Base-by-base conservation (phyloP, 2,113 vertebrate genomes). In the Rhea americana region DNA sequence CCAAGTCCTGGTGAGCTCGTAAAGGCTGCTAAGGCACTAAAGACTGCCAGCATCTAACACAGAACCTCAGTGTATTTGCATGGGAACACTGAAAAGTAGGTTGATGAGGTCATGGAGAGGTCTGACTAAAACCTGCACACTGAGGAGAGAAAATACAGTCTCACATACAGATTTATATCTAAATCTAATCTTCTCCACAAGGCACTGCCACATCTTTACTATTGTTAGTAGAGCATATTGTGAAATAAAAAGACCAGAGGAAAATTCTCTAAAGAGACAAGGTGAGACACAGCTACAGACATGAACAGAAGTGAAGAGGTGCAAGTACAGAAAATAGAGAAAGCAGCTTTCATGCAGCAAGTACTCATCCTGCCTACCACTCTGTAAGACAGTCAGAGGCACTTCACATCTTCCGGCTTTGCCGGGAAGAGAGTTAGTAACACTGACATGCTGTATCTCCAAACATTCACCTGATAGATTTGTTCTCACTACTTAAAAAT, bases 401-500 rank as follows among this genome's bases (percentile, higher is more conserved):
- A 9, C 32, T 32, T 32, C 32, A 18, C 58, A 26, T 43, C 18
- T 28, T 30, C 18, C 13, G 26, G 66, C 63, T 14, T 66, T 75
- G 53, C 61, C 58, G 9, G 13, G 21, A 12, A n/a, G 66, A 68
- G 37, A 53, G 24, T 18, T 18, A 22, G n/a, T 74, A 37, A n/a
- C 30, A 78, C 22, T 51, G 43, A 1, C 20, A 62, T 75, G 77
- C 74, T 25, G 1, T 5, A 6, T 55, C 83, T 84, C 71, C 90
- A 32, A 72, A 39, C 0, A 1, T 58, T 50, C 28, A 2, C 79
- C 80, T 91, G 81, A 68, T 47, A 8, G 59, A 66, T 45, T 68
- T 85, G 80, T 37, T 51, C 78, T 91, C 55, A 7, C 77, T 94
- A 24, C 87, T 77, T 93, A 89, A 93, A 97, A 94, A 89, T 87